phyloP scores from a whole-genome alignment of 2,113 vertebrate species.

The Ameiurus melas region DNA sequence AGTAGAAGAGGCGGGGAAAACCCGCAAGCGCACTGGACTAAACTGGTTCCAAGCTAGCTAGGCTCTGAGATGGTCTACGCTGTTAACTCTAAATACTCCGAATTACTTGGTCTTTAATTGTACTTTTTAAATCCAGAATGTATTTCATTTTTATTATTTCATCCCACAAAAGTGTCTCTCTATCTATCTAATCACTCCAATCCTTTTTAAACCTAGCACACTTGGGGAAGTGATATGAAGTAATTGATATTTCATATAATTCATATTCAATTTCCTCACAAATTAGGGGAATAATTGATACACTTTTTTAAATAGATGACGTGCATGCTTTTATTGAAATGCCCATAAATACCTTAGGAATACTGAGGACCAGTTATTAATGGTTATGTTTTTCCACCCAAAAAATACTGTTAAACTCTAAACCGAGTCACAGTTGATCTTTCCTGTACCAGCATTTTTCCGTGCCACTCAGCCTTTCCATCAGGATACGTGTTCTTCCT shows the following conservation, averaged over 20 bases:
- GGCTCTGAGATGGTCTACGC: background rate
- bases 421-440: background rate
- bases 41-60: background rate
- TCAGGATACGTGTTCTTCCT: background rate
- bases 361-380: background rate
- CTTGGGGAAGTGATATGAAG: background rate
- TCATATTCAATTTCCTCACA: background rate
- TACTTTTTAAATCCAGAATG: background rate
- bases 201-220: background rate
- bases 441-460: conserved; percentile 15
- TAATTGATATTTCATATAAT: background rate
- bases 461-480: conserved; percentile 7
- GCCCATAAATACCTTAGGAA: background rate
- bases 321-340: background rate
- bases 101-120: background rate
- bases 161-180: background rate
- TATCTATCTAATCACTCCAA: background rate
- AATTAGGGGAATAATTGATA: background rate
- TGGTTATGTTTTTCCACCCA: background rate
- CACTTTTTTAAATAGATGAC: background rate
- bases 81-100: background rate
- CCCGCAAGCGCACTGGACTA: background rate
- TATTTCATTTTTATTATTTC: background rate
- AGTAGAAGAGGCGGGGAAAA: background rate
- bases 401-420: background rate